These are phyloP conservation scores for Lacerta agilis DNA, from an alignment of 2,797 vertebrate genomes.

Conservation along the genomic window DNA sequence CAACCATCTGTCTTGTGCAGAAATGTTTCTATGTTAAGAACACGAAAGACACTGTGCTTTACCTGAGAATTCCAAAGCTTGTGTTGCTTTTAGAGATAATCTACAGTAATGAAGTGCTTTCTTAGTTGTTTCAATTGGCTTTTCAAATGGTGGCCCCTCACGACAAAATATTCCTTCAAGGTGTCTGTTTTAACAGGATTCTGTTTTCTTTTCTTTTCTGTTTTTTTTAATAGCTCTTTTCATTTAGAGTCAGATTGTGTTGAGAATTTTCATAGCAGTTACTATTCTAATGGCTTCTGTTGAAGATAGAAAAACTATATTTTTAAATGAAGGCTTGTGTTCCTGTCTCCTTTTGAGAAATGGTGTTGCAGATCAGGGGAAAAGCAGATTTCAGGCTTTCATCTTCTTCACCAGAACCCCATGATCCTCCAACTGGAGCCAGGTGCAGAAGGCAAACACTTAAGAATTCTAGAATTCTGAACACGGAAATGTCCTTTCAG, in stretches of 20 bases:
- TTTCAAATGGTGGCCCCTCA: background rate
- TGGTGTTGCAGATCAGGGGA: background rate
- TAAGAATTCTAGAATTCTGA: too few species aligned
- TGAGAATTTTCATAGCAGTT: background rate
- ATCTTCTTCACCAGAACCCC: too few species aligned
- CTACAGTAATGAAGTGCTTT: background rate
- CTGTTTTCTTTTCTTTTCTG: background rate
- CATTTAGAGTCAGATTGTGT: background rate
- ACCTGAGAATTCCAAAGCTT: background rate
- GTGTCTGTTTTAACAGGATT: background rate
- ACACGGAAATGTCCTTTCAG: too few species aligned
- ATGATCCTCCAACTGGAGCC: too few species aligned
- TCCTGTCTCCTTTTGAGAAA: background rate
- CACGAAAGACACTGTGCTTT: background rate
- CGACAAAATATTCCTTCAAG: background rate
- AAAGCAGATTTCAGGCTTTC: background rate
- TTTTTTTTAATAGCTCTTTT: background rate
- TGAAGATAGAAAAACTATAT: background rate
- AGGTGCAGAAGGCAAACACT: too few species aligned
- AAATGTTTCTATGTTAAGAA: background rate
- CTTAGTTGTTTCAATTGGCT: background rate
- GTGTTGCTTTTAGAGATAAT: background rate
- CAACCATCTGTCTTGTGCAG: slow-evolving; percentile 13
- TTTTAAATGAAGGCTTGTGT: background rate
- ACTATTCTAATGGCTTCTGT: background rate